Conservation (phyloP, 2,888 invertebrate genomes). For the Agrochola macilenta region DNA sequence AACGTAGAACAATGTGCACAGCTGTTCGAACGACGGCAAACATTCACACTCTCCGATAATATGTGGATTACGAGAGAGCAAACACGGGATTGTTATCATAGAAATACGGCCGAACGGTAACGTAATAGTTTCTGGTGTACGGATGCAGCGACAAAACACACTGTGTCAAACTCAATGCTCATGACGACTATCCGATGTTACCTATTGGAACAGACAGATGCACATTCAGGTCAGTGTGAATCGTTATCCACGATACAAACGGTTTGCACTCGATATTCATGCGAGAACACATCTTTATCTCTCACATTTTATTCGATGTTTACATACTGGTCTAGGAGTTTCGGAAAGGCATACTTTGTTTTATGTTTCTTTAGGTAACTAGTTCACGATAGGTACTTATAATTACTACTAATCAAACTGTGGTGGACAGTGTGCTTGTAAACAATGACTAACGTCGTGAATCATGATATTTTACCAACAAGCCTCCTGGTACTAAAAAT, state of each 20-base stretch:
- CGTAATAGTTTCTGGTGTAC: conserved; percentile 35
- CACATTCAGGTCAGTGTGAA: conserved; percentile 65
- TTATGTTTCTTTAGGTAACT: conserved; percentile 25
- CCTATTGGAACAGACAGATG: conserved; percentile 58
- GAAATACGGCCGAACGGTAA: conserved; percentile 11
- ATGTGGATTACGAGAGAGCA: conserved; percentile 44
- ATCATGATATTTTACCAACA: conserved; percentile 19
- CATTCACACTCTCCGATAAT: conserved; percentile 35
- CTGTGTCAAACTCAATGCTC: conserved; percentile 29
- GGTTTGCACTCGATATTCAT: conserved; percentile 47
- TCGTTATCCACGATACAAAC: conserved; percentile 53
- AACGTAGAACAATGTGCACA: conserved; percentile 56
- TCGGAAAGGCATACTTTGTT: conserved; percentile 30
- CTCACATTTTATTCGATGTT: conserved; percentile 44
- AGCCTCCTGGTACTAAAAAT: conserved; percentile 26
- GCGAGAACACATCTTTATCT: conserved; percentile 48
- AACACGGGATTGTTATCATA: conserved; percentile 39
- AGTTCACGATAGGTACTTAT: conserved; percentile 22
- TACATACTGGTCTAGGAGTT: conserved; percentile 36
- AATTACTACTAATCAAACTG: conserved; percentile 14
- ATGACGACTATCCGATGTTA: conserved; percentile 35
- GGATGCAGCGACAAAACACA: conserved; percentile 31
- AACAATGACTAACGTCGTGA: conserved; percentile 42
- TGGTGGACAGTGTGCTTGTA: neutral
- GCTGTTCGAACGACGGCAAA: conserved; percentile 50